phyloP scores from a whole-genome alignment of 2,113 vertebrate genomes.

The Limnothrissa miodon region DNA sequence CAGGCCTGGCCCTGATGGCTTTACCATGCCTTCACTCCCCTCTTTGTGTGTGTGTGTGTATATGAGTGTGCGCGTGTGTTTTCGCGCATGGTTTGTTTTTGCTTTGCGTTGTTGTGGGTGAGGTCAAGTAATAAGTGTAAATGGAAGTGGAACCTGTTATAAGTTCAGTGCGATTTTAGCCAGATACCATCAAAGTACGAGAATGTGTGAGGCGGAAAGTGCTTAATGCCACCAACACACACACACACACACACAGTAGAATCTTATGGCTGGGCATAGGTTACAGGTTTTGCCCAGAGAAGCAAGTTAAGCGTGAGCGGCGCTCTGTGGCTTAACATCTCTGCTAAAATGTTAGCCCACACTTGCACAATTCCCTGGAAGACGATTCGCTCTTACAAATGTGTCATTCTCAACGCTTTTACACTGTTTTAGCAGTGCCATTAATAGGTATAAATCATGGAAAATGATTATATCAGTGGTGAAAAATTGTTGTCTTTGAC shows the following conservation, averaged over 20 bases:
- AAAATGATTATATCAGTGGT: neutral
- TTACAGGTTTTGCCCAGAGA: neutral
- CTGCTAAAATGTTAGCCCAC: neutral
- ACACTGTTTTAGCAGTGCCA: neutral
- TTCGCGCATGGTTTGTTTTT: neutral
- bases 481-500: neutral
- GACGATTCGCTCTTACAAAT: neutral
- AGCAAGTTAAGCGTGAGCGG: neutral
- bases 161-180: neutral
- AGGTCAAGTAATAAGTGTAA: no score
- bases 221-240: neutral
- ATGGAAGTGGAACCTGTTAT: neutral
- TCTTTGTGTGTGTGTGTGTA: neutral
- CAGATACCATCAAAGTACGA: no score
- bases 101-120: neutral
- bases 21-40: constrained; percentile 54
- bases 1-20: constrained; percentile 57
- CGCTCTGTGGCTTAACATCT: neutral
- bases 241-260: neutral
- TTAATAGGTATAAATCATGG: neutral
- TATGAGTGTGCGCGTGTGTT: constrained; percentile 21
- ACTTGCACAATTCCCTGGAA: neutral
- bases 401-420: constrained; percentile 3
- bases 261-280: no score
- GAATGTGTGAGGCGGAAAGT: no score